These are phyloP conservation scores for Acanthosepion pharaonis DNA, from an alignment of 2,888 invertebrate species.

Conservation along the genomic window DNA sequence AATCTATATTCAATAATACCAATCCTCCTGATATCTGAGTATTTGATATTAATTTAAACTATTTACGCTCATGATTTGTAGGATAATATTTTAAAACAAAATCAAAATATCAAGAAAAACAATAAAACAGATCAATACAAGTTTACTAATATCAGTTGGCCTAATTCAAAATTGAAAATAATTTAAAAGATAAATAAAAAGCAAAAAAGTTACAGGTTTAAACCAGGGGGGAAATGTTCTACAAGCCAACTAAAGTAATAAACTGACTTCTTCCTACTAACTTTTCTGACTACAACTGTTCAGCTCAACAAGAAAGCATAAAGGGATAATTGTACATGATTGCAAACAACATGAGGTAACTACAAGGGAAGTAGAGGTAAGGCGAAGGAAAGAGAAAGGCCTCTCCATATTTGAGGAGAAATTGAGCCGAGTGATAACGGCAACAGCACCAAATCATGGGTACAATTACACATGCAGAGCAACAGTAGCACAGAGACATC, in stretches of 20 bases:
- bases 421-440: neutral
- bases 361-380: neutral
- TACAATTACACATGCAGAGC: constrained; percentile 44
- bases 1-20: no score
- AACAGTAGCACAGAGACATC: constrained; percentile 40
- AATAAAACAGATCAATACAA: no score
- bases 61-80: no score
- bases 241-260: neutral
- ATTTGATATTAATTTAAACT: no score
- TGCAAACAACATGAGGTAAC: constrained; percentile 46
- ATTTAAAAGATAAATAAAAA: no score
- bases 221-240: neutral
- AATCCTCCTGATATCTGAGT: no score
- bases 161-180: no score
- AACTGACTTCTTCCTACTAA: constrained; percentile 18
- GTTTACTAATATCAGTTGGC: no score
- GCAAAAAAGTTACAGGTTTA: no score
- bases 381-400: neutral
- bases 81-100: no score
- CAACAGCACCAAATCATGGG: neutral
- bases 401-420: constrained; percentile 2
- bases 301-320: constrained; percentile 40
- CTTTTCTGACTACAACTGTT: neutral
- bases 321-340: constrained; percentile 37
- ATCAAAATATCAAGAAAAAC: no score